Base-by-base conservation (phyloP, 2,113 vertebrate species). In the Nothoprocta pentlandii region DNA sequence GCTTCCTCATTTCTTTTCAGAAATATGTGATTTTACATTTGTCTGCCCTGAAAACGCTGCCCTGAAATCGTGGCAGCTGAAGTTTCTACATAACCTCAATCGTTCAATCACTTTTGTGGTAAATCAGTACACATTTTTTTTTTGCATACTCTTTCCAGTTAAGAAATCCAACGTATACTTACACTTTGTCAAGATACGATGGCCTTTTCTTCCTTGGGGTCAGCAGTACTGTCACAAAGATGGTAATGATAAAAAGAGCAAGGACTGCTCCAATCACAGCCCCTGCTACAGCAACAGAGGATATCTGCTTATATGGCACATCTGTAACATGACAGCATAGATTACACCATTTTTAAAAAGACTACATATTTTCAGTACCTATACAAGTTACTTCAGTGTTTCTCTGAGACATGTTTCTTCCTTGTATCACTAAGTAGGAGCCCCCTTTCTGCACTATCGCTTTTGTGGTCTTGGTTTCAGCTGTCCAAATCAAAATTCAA, bases 191-290 rank as follows among this genome's bases (percentile, higher is more conserved):
- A 91, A 98, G 96, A 80, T 98, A 98, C 39, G 97, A 94, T 36
- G 98, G 96, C 53, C 97, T 97, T 92, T 97, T 97, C 80, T 98
- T 99, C 91, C 97, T 98, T 46, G 98, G 98, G 6, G 98, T 98
- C 93, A 99, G 91, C 90, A 99, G 97, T 87, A 99, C 98, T 81
- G 98, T 98, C 96, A 98, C 97, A 97, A 99, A 99, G 97, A 99
- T 94, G 59, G 98, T 97, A 78, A 99, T 99, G 96, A 99, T 98
- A 98, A 99, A 99, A 90, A 99, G 98, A 59, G 99, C 98, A 73
- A 99, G 98, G 95, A 99, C 98, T 46, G 99, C 99, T 68, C 99
- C 99, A 97, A 99, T 99, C 88, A 99, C 97, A 51, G 99, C 99
- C 93, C 98, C 99, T 62, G 98, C 99, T 94, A 99, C 98, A 6